Evolutionary conservation across 2,113 vertebrate species (phyloP).

Genomic region (Gadus macrocephalus): DNA sequence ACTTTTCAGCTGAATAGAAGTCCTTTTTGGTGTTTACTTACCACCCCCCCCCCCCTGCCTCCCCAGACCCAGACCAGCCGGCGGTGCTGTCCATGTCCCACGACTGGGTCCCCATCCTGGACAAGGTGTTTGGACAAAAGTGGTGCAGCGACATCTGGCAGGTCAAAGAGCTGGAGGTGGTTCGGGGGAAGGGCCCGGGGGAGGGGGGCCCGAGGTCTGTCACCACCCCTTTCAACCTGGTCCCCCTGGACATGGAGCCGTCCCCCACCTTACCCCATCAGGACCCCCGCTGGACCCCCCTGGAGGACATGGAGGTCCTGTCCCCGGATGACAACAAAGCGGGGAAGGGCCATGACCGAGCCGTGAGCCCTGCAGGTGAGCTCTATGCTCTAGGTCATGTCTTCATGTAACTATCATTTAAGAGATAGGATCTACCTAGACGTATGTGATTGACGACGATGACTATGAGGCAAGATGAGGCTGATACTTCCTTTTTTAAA

Average conservation of each 20-base stretch:
- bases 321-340: slow-evolving; percentile 38
- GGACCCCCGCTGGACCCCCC: slow-evolving; percentile 65
- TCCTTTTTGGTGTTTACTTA: background rate
- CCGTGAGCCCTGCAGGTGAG: slow-evolving; percentile 48
- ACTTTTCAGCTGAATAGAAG: background rate
- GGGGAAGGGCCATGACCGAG: slow-evolving; percentile 4
- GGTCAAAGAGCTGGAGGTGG: slow-evolving; percentile 42
- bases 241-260: slow-evolving; percentile 46
- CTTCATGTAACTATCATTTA: too few species aligned
- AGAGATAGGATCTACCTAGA: too few species aligned
- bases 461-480: too few species aligned
- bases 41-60: background rate
- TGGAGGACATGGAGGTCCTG: slow-evolving; percentile 65
- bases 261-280: slow-evolving; percentile 52
- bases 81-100: slow-evolving; percentile 61
- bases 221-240: slow-evolving; percentile 15
- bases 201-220: slow-evolving; percentile 14
- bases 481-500: too few species aligned
- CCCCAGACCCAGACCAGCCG: slow-evolving; percentile 38
- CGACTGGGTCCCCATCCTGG: slow-evolving; percentile 76
- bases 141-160: slow-evolving; percentile 72
- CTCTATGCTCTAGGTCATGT: too few species aligned
- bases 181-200: slow-evolving; percentile 1
- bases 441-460: too few species aligned
- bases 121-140: slow-evolving; percentile 74